A percentile compares a stretch with the other conserved stretches of the same genome.
Evolutionary conservation across 2,113 vertebrate genomes (phyloP).

Genomic region (Cyprinodon tularosa): DNA sequence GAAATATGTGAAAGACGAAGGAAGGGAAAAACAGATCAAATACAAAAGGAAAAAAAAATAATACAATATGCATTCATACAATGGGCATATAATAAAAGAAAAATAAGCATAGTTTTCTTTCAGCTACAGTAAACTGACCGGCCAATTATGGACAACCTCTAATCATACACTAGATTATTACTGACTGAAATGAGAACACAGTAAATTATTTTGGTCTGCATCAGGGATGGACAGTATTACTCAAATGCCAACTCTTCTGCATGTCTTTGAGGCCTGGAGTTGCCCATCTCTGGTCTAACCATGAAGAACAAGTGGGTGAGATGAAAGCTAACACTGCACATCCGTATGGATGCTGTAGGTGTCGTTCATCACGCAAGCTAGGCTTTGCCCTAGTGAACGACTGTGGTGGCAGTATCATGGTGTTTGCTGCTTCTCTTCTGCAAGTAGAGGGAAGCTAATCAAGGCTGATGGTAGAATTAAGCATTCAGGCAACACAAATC

Average conservation of each 20-base stretch:
- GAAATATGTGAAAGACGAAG: slow-evolving; percentile 22
- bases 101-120: background rate
- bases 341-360: too few relatives aligned
- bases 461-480: background rate
- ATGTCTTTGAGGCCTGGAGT: too few relatives aligned
- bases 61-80: background rate
- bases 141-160: background rate
- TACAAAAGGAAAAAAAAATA: background rate
- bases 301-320: too few relatives aligned
- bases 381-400: background rate
- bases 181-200: too few relatives aligned
- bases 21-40: background rate
- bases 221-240: too few relatives aligned
- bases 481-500: too few relatives aligned
- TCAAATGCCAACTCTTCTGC: too few relatives aligned
- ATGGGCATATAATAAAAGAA: background rate
- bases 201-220: too few relatives aligned
- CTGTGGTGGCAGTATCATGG: background rate
- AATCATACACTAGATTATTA: too few relatives aligned
- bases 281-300: too few relatives aligned
- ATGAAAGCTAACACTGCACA: background rate
- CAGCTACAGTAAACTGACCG: too few relatives aligned
- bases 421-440: background rate
- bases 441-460: too few relatives aligned
- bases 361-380: background rate